phyloP scores from a whole-genome alignment of 2,888 invertebrate genomes.

The Trachelus troglodyta region DNA sequence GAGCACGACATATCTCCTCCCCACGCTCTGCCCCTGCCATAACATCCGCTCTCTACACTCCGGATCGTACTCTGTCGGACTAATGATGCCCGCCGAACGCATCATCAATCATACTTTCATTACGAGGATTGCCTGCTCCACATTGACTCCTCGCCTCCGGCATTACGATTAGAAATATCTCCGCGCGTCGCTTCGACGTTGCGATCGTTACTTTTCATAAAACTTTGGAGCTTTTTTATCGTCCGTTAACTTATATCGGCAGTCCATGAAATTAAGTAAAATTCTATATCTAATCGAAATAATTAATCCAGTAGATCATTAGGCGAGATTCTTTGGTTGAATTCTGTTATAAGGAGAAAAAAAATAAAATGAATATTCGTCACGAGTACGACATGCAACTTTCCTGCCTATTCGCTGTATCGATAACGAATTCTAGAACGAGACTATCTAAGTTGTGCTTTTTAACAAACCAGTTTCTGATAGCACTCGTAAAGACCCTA shows the following conservation, averaged over 20 bases:
- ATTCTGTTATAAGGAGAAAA: too few species aligned
- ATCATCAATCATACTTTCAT: constrained; percentile 67
- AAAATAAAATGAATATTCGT: too few species aligned
- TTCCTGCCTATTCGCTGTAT: neutral
- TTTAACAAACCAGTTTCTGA: constrained; percentile 49
- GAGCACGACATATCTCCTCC: constrained; percentile 9
- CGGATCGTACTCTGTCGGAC: constrained; percentile 37
- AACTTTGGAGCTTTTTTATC: constrained; percentile 31
- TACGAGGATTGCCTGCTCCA: constrained; percentile 60
- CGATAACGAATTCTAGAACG: neutral
- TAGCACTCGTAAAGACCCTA: constrained; percentile 49
- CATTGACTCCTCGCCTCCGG: constrained; percentile 56
- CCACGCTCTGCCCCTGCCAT: neutral
- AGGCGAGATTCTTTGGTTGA: neutral
- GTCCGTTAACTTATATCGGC: neutral
- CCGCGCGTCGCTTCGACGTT: neutral
- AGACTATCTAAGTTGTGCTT: constrained; percentile 25
- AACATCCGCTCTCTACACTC: neutral
- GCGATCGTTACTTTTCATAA: constrained; percentile 28
- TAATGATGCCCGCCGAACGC: constrained; percentile 58
- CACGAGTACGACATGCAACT: neutral
- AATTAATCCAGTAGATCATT: neutral
- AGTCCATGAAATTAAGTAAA: neutral
- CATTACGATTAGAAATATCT: constrained; percentile 42
- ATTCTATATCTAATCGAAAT: neutral